Percentiles rank a stretch among this genome's conserved stretches.
Evolutionary conservation across 1,140 invertebrate genomes (phyloP).

Genomic region (Drosophila nebulosa): DNA sequence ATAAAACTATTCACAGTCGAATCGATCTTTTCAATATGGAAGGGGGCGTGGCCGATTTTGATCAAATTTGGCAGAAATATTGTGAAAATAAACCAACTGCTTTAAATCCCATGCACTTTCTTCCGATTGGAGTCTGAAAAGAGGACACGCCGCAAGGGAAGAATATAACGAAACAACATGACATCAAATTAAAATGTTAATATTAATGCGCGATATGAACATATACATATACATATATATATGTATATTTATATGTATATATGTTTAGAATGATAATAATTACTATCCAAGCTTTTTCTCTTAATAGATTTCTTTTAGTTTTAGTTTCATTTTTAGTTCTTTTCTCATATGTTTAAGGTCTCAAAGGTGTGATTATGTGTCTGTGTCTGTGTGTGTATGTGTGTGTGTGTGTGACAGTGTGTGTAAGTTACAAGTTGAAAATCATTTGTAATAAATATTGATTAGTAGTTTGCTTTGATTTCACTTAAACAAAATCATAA

Average conservation of each 20-base stretch:
- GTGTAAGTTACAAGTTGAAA: no score
- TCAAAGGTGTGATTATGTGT: slow-evolving; percentile 7
- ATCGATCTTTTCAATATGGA: neutral
- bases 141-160: no score
- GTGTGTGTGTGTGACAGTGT: neutral
- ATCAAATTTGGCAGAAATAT: neutral
- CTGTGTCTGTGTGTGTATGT: neutral
- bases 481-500: no score
- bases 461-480: no score
- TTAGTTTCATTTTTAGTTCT: neutral
- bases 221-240: neutral
- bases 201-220: neutral
- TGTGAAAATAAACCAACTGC: no score
- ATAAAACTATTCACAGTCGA: neutral
- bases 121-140: no score
- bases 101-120: no score
- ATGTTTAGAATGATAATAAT: neutral
- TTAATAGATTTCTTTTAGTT: neutral
- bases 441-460: no score
- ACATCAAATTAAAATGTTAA: neutral
- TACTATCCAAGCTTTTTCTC: neutral
- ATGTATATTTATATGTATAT: neutral
- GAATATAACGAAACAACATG: neutral
- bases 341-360: slow-evolving; percentile 11
- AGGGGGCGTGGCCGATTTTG: neutral